These are phyloP conservation scores for Drosophila acutilabella DNA, from an alignment of 2,888 invertebrate species.

Conservation along the genomic window DNA sequence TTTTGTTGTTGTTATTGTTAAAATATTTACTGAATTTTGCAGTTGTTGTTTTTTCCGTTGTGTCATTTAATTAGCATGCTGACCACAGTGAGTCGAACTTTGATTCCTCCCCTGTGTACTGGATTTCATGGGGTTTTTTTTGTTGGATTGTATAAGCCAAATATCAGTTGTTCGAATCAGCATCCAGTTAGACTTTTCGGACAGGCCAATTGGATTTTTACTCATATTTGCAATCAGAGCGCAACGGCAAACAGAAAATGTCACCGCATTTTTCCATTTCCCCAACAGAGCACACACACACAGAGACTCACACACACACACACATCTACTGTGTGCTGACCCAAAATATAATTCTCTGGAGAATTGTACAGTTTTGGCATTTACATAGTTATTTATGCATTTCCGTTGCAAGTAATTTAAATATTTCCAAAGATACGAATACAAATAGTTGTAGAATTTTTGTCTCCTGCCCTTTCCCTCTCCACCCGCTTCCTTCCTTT, in stretches of 20 bases:
- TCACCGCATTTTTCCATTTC: constrained; percentile 28
- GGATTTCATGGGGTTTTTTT: no score
- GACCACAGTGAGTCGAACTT: not conserved
- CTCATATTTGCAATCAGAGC: constrained; percentile 55
- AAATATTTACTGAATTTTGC: constrained; percentile 26
- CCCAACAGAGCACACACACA: not conserved
- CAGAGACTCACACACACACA: constrained; percentile 23
- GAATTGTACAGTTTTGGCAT: constrained; percentile 29
- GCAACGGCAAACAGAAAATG: no score
- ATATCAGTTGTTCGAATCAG: constrained; percentile 5
- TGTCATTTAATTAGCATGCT: constrained; percentile 50
- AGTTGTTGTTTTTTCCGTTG: constrained; percentile 3
- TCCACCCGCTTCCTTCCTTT: not conserved
- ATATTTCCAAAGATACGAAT: constrained; percentile 27
- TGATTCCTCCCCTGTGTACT: not conserved
- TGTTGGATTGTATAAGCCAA: not conserved
- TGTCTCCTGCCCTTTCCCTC: not conserved
- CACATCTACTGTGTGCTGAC: not conserved
- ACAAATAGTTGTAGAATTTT: constrained; percentile 29
- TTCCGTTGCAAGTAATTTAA: constrained; percentile 56
- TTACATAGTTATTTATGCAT: constrained; percentile 58
- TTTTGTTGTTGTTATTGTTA: constrained; percentile 15
- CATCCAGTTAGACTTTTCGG: constrained; percentile 8
- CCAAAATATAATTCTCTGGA: constrained; percentile 13
- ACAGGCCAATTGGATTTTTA: constrained; percentile 47